A percentile compares a stretch with the other conserved stretches of the same genome.
phyloP scores from a whole-genome alignment of 1,140 invertebrate species.

The Bombyx mandarina region DNA sequence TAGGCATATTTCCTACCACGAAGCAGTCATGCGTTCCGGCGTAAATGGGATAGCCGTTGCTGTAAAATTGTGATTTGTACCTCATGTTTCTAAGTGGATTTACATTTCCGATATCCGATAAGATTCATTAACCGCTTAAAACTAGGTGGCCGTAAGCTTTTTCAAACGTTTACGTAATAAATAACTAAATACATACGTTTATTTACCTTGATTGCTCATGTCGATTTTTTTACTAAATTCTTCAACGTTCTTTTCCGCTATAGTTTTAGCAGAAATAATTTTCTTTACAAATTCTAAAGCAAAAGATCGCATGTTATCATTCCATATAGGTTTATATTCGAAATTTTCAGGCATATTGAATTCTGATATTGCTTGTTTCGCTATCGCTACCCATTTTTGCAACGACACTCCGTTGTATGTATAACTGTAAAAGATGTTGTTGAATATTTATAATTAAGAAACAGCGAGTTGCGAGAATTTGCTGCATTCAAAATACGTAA shows the following conservation, averaged over 20 bases:
- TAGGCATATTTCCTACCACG: too few relatives aligned
- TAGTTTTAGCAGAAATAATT: conserved; percentile 35
- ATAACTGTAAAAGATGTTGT: conserved; percentile 44
- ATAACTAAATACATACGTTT: not conserved
- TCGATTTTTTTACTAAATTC: conserved; percentile 33
- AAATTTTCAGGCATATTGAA: conserved; percentile 45
- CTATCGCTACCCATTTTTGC: conserved; percentile 52
- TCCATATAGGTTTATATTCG: conserved; percentile 54
- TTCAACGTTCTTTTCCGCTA: conserved; percentile 39
- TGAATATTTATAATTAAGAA: too few relatives aligned
- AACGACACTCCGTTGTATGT: conserved; percentile 59
- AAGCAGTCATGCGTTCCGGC: too few relatives aligned
- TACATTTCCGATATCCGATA: too few relatives aligned
- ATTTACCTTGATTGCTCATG: conserved; percentile 35
- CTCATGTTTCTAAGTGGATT: too few relatives aligned
- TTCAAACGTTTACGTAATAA: not conserved
- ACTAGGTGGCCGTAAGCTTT: too few relatives aligned
- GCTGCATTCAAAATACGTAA: too few relatives aligned
- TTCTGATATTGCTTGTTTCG: conserved; percentile 56
- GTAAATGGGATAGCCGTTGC: too few relatives aligned
- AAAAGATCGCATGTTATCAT: conserved; percentile 35
- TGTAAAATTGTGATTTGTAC: too few relatives aligned
- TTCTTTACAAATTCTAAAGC: conserved; percentile 43
- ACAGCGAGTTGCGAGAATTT: too few relatives aligned
- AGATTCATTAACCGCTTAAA: too few relatives aligned